A percentile compares a stretch with the other conserved stretches of the same genome.
These are phyloP conservation scores for Agelas oroides DNA, from an alignment of 37 sponge, comb jelly and placozoan species.

Conservation along the genomic window DNA sequence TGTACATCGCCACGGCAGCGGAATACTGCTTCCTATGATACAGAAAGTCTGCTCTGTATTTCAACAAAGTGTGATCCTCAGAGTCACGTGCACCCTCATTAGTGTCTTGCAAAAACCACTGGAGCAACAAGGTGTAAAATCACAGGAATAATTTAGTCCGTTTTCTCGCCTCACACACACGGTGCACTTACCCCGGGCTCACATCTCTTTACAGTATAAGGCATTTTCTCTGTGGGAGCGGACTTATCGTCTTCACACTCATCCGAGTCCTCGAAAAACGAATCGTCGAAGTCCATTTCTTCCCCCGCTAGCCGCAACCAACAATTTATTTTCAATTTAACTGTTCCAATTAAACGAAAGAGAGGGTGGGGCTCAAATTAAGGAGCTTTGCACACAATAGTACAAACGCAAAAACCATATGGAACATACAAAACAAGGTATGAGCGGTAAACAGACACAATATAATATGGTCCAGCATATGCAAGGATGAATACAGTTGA, in stretches of 20 bases:
- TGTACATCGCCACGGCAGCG: not conserved
- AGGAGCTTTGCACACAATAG: too few relatives aligned
- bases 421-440: too few relatives aligned
- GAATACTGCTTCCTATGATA: slow-evolving; percentile 17
- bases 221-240: not conserved
- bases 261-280: slow-evolving; percentile 25
- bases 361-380: too few relatives aligned
- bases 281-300: slow-evolving; percentile 33
- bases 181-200: slow-evolving; percentile 18
- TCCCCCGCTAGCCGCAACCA: too few relatives aligned
- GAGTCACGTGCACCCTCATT: not conserved
- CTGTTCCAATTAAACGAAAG: too few relatives aligned
- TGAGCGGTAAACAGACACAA: too few relatives aligned
- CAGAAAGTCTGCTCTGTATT: slow-evolving; percentile 52
- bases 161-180: too few relatives aligned
- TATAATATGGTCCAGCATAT: too few relatives aligned
- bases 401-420: too few relatives aligned
- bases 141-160: too few relatives aligned
- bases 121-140: not conserved
- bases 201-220: slow-evolving; percentile 31
- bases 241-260: not conserved
- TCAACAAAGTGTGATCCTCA: slow-evolving; percentile 33
- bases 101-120: slow-evolving; percentile 7
- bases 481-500: too few relatives aligned
- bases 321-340: too few relatives aligned